A percentile compares a stretch with the other conserved stretches of the same genome.
Conservation (phyloP, 1,140 invertebrate species). For the Notospermus geniculatus region DNA sequence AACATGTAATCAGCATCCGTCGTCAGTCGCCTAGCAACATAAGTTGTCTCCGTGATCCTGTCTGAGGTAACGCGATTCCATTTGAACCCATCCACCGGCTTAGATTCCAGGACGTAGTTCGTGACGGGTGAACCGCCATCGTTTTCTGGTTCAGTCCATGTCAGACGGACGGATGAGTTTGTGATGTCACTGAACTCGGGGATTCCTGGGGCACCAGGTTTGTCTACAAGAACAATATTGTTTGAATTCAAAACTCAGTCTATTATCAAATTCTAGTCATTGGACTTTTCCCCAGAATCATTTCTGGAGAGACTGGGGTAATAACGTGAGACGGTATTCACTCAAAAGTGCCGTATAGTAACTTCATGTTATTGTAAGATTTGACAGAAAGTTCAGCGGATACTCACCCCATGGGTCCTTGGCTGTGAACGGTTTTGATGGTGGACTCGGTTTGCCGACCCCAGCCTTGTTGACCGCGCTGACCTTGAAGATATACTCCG, state of each 20-base stretch:
- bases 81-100: constrained; percentile 29
- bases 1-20: constrained; percentile 93
- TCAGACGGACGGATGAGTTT: constrained; percentile 88
- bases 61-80: constrained; percentile 42
- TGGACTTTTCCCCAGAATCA: no score
- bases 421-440: constrained; percentile 78
- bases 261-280: no score
- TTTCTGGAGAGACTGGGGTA: no score
- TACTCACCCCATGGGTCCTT: constrained; percentile 68
- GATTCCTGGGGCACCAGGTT: constrained; percentile 77
- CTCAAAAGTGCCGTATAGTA: no score
- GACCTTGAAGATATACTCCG: constrained; percentile 93
- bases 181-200: constrained; percentile 89
- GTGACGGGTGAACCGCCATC: constrained; percentile 95
- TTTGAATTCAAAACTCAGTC: no score
- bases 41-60: constrained; percentile 41
- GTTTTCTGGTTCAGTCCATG: constrained; percentile 83
- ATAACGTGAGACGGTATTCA: no score
- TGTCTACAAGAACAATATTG: constrained; percentile 30
- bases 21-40: constrained; percentile 76
- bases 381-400: no score
- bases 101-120: constrained; percentile 80
- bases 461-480: constrained; percentile 97
- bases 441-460: constrained; percentile 81
- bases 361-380: no score